Evolutionary conservation across 30 jellyfish, hydroid and myxozoan genomes (phyloP).

Genomic region (Hydra vulgaris): DNA sequence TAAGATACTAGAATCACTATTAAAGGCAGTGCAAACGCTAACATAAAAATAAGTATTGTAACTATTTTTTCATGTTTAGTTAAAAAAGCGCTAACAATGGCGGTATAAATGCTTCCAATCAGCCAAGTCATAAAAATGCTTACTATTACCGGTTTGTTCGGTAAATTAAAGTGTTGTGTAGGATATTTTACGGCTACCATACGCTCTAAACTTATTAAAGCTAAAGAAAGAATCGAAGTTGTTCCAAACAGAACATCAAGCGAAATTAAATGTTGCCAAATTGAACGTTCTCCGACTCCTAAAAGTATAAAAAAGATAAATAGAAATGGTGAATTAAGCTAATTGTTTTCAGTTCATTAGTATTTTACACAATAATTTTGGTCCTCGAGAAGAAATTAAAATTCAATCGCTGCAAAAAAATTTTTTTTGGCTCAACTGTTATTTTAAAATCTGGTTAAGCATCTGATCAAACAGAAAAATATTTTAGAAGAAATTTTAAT

Average conservation of each 20-base stretch:
- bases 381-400: no score
- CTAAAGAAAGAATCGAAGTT: constrained; percentile 48
- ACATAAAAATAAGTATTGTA: not conserved
- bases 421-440: no score
- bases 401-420: no score
- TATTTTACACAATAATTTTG: no score
- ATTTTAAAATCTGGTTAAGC: no score
- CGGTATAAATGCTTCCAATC: constrained; percentile 20
- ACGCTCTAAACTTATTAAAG: constrained; percentile 54
- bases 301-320: no score
- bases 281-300: not conserved
- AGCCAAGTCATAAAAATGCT: constrained; percentile 54
- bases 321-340: no score
- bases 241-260: constrained; percentile 61
- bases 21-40: constrained; percentile 48
- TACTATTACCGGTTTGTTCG: constrained; percentile 43
- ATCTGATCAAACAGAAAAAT: no score
- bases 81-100: not conserved
- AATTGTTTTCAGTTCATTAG: no score
- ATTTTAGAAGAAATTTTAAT: no score
- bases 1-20: constrained; percentile 31
- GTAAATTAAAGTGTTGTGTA: constrained; percentile 56
- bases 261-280: not conserved
- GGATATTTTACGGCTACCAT: constrained; percentile 63
- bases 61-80: not conserved